These are phyloP conservation scores for Lasioglossum baleicum DNA, from an alignment of 1,140 invertebrate genomes.

Conservation along the genomic window DNA sequence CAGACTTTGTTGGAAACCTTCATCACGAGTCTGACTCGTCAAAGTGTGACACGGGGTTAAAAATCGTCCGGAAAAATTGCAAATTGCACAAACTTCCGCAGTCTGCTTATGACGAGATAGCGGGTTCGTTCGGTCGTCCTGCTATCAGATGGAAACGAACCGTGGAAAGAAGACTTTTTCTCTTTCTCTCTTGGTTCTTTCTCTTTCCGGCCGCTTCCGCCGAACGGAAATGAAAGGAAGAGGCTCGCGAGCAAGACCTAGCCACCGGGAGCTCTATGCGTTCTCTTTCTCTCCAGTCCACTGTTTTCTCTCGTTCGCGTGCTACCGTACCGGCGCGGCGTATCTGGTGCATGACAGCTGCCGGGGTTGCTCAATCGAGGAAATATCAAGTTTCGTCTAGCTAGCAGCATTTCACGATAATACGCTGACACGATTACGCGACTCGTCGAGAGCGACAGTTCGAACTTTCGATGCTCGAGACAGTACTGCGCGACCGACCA, in stretches of 20 bases:
- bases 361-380: slow-evolving; percentile 70
- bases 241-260: not conserved
- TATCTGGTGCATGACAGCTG: slow-evolving; percentile 73
- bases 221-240: slow-evolving; percentile 69
- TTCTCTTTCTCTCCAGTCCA: slow-evolving; percentile 15
- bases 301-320: slow-evolving; percentile 28
- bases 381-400: slow-evolving; percentile 72
- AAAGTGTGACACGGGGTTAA: no score
- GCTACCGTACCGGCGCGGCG: slow-evolving; percentile 47
- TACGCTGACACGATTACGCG: slow-evolving; percentile 35
- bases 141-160: slow-evolving; percentile 19
- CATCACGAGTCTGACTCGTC: no score
- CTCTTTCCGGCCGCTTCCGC: not conserved
- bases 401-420: slow-evolving; percentile 49
- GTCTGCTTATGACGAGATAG: no score
- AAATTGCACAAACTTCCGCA: no score
- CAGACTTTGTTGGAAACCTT: no score
- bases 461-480: slow-evolving; percentile 22
- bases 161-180: slow-evolving; percentile 24
- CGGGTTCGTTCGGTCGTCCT: no score
- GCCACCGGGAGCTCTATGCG: no score
- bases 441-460: slow-evolving; percentile 33
- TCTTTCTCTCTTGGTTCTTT: no score
- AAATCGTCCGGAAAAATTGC: no score
- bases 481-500: not conserved